phyloP scores from a whole-genome alignment of 2,113 vertebrate species.

The Brachirus orientalis region DNA sequence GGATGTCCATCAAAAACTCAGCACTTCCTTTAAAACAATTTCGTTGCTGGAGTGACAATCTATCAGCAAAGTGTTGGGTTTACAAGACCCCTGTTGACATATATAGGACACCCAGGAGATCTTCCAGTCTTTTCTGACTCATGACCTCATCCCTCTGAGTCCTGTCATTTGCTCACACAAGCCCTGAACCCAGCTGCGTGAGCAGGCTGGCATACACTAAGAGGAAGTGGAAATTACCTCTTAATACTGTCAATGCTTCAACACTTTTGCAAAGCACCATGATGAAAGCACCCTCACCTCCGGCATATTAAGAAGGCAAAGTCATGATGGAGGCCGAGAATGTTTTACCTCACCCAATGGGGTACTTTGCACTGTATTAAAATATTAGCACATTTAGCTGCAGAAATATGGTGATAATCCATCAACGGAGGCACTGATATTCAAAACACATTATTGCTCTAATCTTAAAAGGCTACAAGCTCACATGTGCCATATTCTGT shows the following conservation, averaged over 20 bases:
- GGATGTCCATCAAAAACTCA: conserved; percentile 61
- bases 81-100: conserved; percentile 67
- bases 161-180: conserved; percentile 56
- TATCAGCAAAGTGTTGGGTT: conserved; percentile 67
- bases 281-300: conserved; percentile 46
- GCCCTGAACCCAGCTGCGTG: conserved; percentile 43
- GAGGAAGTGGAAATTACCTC: conserved; percentile 64
- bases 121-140: conserved; percentile 45
- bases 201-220: conserved; percentile 15
- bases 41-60: conserved; percentile 56
- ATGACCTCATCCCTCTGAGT: conserved; percentile 63
- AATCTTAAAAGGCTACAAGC: conserved; percentile 16
- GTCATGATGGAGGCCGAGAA: conserved; percentile 18
- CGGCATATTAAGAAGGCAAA: conserved; percentile 38
- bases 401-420: conserved; percentile 8
- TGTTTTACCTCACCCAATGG: conserved; percentile 39
- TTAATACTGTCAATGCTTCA: conserved; percentile 53
- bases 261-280: conserved; percentile 36
- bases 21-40: conserved; percentile 70
- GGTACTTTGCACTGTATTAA: conserved; percentile 30
- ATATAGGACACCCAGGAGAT: conserved; percentile 67
- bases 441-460: conserved; percentile 24
- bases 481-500: conserved; percentile 2
- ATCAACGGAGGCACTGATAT: conserved; percentile 27
- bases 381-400: conserved; percentile 49